Base-by-base conservation (phyloP, 2,888 invertebrate species). In the Campoplex nolae region DNA sequence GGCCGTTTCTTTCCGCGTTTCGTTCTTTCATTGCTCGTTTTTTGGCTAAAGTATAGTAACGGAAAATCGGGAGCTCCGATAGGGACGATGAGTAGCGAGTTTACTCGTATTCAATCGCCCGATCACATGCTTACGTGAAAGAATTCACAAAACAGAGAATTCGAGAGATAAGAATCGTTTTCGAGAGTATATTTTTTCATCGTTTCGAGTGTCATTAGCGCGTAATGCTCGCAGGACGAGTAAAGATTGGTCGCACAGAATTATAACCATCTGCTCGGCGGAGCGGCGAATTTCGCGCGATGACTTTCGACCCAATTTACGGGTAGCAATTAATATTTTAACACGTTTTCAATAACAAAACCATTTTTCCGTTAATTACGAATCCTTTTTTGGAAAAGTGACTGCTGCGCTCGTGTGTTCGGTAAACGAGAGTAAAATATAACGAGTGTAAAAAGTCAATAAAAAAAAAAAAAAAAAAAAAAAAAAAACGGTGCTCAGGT, bases 91-190 rank as follows among this genome's bases (percentile, higher is more conserved):
- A 79, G 78, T 54, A 42, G 54, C 58, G 42, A 83, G 71, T 76
- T 76, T 77, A 73, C 80, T 80, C 73, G 86, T 77, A 74, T 80
- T 77, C 83, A 58, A 86, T 86, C 80, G 71, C 48, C 71, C 32
- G 32, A 62, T 62, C 76, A n/a, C 58, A n/a, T 56, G 74, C 51
- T 76, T 32, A n/a, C 42, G 42, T 70, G 51, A 38, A 58, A 32
- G 71, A 76, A 51, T 71, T 28, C 32, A 23, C 45, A 28, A 45
- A 76, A 58, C 28, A 32, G 51, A 65, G 75, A 56, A 56, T 45
- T 45, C 67, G 38, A 70, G 76, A 28, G 70, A 70, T 13, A 70
- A 28, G 28, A 28, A 70, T 28, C 45, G 45, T 6, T 23, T 32
- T 32, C 6, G 32, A 32, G 62, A 32, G 18, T 51, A 13, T 45